A percentile compares a stretch with the other conserved stretches of the same genome.
Conservation (phyloP, 2,888 invertebrate species). For the Orthonevra nobilis region DNA sequence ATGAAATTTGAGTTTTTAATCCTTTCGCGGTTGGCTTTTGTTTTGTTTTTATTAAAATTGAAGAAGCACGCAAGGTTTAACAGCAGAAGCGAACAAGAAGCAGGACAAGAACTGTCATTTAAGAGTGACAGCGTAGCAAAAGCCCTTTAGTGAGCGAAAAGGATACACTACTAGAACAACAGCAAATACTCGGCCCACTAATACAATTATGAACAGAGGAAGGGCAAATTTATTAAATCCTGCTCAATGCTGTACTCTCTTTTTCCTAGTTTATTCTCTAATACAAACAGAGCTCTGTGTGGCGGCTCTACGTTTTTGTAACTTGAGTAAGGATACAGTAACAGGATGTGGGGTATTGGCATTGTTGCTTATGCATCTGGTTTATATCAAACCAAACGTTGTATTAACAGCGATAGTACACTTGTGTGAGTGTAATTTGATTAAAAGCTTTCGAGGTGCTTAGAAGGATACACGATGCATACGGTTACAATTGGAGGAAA, state of each 20-base stretch:
- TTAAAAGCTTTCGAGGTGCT: constrained; percentile 51
- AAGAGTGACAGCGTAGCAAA: constrained; percentile 62
- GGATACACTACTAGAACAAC: constrained; percentile 36
- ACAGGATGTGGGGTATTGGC: constrained; percentile 30
- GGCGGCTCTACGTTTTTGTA: background rate
- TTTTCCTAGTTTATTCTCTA: constrained; percentile 17
- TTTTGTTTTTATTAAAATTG: constrained; percentile 31
- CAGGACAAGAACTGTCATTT: constrained; percentile 61
- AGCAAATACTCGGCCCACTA: constrained; percentile 42
- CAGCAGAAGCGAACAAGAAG: constrained; percentile 62
- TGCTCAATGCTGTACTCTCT: constrained; percentile 15
- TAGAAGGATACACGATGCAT: constrained; percentile 4
- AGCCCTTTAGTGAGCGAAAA: constrained; percentile 36
- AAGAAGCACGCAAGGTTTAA: constrained; percentile 57
- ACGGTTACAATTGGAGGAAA: constrained; percentile 1
- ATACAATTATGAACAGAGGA: constrained; percentile 35
- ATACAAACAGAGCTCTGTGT: background rate
- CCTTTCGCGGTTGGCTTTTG: too few species aligned
- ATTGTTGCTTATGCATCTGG: constrained; percentile 38
- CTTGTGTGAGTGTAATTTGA: constrained; percentile 45
- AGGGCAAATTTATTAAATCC: constrained; percentile 41
- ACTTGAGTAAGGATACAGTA: constrained; percentile 3
- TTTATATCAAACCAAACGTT: constrained; percentile 11
- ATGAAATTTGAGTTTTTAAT: constrained; percentile 16
- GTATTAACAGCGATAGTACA: background rate